Evolutionary conservation across 2,113 vertebrate species (phyloP).

Genomic region (Jaculus jaculus): DNA sequence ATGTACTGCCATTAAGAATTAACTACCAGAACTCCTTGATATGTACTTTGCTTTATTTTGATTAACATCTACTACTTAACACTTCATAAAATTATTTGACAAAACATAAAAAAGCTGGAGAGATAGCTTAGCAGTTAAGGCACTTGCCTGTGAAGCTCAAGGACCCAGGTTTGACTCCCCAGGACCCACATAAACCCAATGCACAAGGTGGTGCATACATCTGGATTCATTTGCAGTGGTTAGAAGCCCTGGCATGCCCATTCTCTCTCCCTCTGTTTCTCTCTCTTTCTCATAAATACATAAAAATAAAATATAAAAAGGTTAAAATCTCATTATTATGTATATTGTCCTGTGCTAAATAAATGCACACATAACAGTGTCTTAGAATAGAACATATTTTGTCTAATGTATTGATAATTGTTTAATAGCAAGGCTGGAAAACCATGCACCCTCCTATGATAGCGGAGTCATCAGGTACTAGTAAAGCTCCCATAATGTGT

Average conservation of each 20-base stretch:
- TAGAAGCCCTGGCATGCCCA: too few species aligned
- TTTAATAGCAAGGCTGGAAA: not conserved
- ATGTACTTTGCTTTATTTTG: not conserved
- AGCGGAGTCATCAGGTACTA: not conserved
- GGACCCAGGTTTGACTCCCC: too few species aligned
- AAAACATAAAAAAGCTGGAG: too few species aligned
- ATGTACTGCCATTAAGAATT: slow-evolving; percentile 2
- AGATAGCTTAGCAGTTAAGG: too few species aligned
- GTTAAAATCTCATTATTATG: not conserved
- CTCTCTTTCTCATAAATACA: too few species aligned
- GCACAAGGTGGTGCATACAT: too few species aligned
- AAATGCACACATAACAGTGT: not conserved
- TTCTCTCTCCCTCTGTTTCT: too few species aligned
- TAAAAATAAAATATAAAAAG: too few species aligned
- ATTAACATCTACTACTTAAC: not conserved
- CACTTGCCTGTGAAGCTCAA: too few species aligned
- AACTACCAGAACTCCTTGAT: not conserved
- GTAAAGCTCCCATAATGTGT: not conserved
- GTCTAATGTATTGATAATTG: not conserved
- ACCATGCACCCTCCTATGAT: not conserved
- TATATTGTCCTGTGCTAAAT: not conserved
- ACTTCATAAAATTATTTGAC: not conserved
- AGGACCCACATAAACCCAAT: too few species aligned
- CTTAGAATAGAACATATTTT: not conserved
- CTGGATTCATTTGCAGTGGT: too few species aligned